phyloP scores from a whole-genome alignment of 2,113 vertebrate species.

The Cochlearius cochlearius region DNA sequence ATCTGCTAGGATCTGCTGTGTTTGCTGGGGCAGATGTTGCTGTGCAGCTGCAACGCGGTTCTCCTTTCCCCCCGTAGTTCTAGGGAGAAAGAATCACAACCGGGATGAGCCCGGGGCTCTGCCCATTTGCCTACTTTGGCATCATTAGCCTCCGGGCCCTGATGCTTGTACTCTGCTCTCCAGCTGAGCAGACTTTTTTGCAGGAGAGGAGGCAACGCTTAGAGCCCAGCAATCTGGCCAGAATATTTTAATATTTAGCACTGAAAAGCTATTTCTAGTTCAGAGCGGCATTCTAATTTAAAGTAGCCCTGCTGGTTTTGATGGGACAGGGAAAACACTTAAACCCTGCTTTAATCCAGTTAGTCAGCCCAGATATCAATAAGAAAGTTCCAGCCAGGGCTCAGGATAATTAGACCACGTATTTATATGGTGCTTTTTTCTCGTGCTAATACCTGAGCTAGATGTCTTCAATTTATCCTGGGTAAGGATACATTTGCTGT shows the following conservation, averaged over 20 bases:
- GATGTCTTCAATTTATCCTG: not conserved
- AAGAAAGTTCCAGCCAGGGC: not conserved
- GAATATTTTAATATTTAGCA: not conserved
- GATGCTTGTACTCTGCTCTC: not conserved
- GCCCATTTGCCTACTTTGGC: not conserved
- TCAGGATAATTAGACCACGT: not conserved
- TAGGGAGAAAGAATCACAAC: not conserved
- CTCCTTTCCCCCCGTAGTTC: not conserved
- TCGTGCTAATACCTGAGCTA: not conserved
- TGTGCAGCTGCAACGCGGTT: not conserved
- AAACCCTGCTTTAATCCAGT: not conserved
- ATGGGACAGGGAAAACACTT: not conserved
- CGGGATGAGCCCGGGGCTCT: not conserved
- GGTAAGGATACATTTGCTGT: not conserved
- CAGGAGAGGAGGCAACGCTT: not conserved
- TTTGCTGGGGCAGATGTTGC: not conserved
- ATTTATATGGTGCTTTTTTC: not conserved
- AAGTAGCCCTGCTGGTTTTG: conserved; percentile 26
- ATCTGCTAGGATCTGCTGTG: not conserved
- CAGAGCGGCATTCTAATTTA: not conserved
- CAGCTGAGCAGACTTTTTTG: not conserved
- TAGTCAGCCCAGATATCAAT: not conserved
- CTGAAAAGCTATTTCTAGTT: not conserved
- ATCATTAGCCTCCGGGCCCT: not conserved
- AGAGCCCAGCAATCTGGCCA: not conserved